Conservation (phyloP, 2,797 vertebrate genomes). For the Acrossocheilus fasciatus region DNA sequence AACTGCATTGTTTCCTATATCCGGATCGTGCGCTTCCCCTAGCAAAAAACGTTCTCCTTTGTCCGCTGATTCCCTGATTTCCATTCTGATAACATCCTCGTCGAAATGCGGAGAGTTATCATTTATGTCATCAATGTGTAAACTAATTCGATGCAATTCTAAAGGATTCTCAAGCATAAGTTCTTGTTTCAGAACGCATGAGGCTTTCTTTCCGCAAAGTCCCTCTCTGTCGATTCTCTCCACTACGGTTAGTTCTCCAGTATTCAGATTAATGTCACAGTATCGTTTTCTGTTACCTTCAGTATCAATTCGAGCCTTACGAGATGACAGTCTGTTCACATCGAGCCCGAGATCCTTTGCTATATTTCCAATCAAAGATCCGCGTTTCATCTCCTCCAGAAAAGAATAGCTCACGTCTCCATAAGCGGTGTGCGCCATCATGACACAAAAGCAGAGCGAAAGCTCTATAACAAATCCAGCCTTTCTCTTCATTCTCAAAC, state of each 20-base stretch:
- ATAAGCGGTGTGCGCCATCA: constrained; percentile 8
- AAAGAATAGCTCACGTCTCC: constrained; percentile 70
- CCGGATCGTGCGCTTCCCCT: constrained; percentile 58
- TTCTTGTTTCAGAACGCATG: constrained; percentile 77
- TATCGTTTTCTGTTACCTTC: constrained; percentile 65
- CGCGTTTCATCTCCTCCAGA: constrained; percentile 62
- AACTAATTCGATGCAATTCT: constrained; percentile 74
- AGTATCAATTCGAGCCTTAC: constrained; percentile 42
- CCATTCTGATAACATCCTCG: constrained; percentile 70
- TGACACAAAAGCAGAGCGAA: constrained; percentile 56
- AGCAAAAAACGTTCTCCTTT: constrained; percentile 60
- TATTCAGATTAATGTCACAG: constrained; percentile 76
- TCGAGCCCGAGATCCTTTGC: constrained; percentile 63
- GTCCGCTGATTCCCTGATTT: constrained; percentile 65
- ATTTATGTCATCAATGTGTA: constrained; percentile 74
- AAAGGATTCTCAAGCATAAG: constrained; percentile 77
- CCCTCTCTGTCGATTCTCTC: constrained; percentile 76
- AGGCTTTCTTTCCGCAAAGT: constrained; percentile 69
- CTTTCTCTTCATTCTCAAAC: constrained; percentile 2
- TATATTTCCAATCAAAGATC: constrained; percentile 66
- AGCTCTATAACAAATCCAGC: neutral
- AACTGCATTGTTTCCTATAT: constrained; percentile 61
- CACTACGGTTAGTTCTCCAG: constrained; percentile 69
- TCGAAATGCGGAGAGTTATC: constrained; percentile 74
- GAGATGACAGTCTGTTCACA: constrained; percentile 46